Base-by-base conservation (phyloP, 2,113 vertebrate genomes). In the Pteronura brasiliensis region DNA sequence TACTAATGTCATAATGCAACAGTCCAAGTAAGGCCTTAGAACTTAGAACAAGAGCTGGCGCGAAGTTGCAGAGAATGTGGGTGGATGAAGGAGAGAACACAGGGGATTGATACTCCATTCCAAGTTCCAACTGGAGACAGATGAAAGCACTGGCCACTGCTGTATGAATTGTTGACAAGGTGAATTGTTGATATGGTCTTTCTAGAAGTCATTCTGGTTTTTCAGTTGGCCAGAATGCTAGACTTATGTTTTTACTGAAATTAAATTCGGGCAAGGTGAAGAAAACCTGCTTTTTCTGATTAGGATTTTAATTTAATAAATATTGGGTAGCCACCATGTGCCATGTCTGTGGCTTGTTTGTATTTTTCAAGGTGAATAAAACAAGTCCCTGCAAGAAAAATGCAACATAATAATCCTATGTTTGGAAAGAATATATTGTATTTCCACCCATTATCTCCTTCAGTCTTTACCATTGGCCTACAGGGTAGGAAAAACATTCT, bases 121-220 rank as follows among this genome's bases (percentile, higher is more conserved):
- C 15, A 17, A 77, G 29, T 89, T 44, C 63, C 34, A n/a, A 0
- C 0, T 65, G 72, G 27, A 65, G 34, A 18, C 63, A 49, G 36
- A 25, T 0, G 31, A 44, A 74, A 80, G 8, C 29, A 6, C 34
- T 91, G 52, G 31, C 20, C 31, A 39, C 23, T 34, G n/a, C 61
- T 55, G 15, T 27, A 39, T 59, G 31, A 47, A 31, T 59, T n/a
- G 55, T 74, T 57, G 25, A 27, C 36, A 65, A 79, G 59, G 71
- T 25, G 21, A 89, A 55, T 44, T 86, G 39, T 34, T 47, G 74
- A 31, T n/a, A 77, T 52, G 63, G n/a, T 71, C 52, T 94, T 86
- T 36, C 27, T 36, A 17, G 25, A 63, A 65, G 81, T n/a, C 49
- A 59, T 72, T 88, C 44, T 87, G 81, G n/a, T 23, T 86, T 44